A percentile compares a stretch with the other conserved stretches of the same genome.
phyloP scores from a whole-genome alignment of 2,797 vertebrate species.

The Trematomus bernacchii region DNA sequence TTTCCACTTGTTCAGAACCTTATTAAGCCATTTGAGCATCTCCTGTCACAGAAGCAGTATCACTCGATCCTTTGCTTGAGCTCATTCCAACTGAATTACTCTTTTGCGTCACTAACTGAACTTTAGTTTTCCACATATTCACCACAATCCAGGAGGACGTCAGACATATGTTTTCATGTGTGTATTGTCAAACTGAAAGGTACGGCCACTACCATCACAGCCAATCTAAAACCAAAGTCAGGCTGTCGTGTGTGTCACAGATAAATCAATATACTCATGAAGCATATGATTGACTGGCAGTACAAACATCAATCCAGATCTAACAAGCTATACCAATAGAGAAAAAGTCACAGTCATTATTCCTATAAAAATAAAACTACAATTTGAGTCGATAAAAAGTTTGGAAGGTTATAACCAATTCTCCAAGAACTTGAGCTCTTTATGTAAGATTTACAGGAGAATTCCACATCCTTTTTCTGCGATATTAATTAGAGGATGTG shows the following conservation, averaged over 20 bases:
- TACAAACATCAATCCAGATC: constrained; percentile 29
- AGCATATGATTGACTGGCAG: constrained; percentile 31
- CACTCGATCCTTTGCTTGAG: constrained; percentile 8
- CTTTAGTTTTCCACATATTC: constrained; percentile 22
- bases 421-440: neutral
- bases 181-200: neutral
- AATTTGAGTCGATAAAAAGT: neutral
- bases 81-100: constrained; percentile 28
- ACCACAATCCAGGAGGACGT: constrained; percentile 16
- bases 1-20: constrained; percentile 36
- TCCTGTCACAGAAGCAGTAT: constrained; percentile 26
- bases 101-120: constrained; percentile 1
- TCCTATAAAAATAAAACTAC: constrained; percentile 6
- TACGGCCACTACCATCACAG: neutral
- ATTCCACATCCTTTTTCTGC: neutral
- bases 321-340: constrained; percentile 21
- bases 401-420: neutral
- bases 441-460: neutral
- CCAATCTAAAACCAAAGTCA: constrained; percentile 13
- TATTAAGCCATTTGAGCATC: neutral
- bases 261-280: constrained; percentile 45
- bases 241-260: neutral
- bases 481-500: constrained; percentile 8
- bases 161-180: neutral
- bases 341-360: neutral